Base-by-base conservation (phyloP, 2,888 invertebrate species). In the Eupithecia dodoneata region DNA sequence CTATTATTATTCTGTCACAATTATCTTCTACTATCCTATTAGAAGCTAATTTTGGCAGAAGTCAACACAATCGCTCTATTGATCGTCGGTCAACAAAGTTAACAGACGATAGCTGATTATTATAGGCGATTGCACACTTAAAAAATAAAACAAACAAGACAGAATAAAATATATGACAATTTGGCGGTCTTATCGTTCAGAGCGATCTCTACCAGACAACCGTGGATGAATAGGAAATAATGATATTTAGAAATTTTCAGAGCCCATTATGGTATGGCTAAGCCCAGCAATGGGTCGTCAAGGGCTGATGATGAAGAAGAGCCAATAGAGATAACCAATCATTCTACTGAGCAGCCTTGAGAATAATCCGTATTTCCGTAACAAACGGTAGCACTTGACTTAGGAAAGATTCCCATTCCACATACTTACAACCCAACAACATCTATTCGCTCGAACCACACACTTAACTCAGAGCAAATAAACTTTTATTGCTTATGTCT, bases 371-470 rank as follows among this genome's bases (percentile, higher is more conserved):
- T 52, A 45, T 45, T 45, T 6, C 45, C 4, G 45, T 85, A 84
- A 85, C 85, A 81, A 88, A 87, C 88, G 85, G 88, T 87, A 87
- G 88, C 88, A 86, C 87, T 87, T 86, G 86, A 86, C 85, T 85
- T 81, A 83, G 82, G 85, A 87, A 86, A 85, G 85, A 86, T 86
- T 86, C 86, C 83, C 87, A 89, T 90, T 88, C 86, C 86, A 87
- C 88, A 88, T 87, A 86, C 85, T 82, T 80, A 75, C 75, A 79
- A 77, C 71, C 77, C 73, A 73, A 78, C 73, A 73, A 78, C 72
- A 79, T 76, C 74, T 76, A 81, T 75, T 78, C 72, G 75, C 59
- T 74, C 70, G 66, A 83, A 83, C 71, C 70, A 73, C 72, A 76
- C 71, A 55, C 71, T 74, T 74, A 70, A 55, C 4, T 65, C 74